These are phyloP conservation scores for Acromyrmex charruanus DNA, from an alignment of 1,140 invertebrate species.

Conservation along the genomic window DNA sequence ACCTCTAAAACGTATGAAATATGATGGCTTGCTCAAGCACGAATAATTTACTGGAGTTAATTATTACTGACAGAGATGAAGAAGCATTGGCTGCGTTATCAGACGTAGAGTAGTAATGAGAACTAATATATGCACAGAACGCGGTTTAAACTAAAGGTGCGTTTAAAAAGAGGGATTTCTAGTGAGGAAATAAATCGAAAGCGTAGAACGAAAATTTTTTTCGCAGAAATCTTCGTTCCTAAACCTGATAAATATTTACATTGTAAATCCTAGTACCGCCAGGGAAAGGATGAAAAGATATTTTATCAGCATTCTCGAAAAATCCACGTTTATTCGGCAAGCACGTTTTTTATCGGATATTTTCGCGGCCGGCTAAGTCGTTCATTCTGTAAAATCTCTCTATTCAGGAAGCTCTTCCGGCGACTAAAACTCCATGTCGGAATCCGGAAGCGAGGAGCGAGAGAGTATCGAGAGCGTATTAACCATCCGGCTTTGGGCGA, in stretches of 20 bases:
- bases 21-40: not conserved
- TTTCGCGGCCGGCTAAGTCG: slow-evolving; percentile 49
- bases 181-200: not conserved
- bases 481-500: slow-evolving; percentile 63
- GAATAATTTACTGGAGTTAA: slow-evolving; percentile 29
- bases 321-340: not conserved
- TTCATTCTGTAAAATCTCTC: slow-evolving; percentile 51
- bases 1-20: not conserved
- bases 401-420: slow-evolving; percentile 48
- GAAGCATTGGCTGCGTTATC: not conserved
- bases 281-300: slow-evolving; percentile 2
- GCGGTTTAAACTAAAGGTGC: not conserved
- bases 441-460: slow-evolving; percentile 34
- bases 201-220: not conserved
- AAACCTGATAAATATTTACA: slow-evolving; percentile 37
- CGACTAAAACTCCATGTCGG: slow-evolving; percentile 35
- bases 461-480: slow-evolving; percentile 72
- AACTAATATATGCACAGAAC: not conserved
- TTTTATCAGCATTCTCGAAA: slow-evolving; percentile 35
- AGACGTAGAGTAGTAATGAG: not conserved
- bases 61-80: slow-evolving; percentile 7
- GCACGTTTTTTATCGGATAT: slow-evolving; percentile 56
- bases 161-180: not conserved
- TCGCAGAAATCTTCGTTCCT: not conserved
- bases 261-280: not conserved